phyloP scores from a whole-genome alignment of 1,140 invertebrate species.

The Drosophila santomea region DNA sequence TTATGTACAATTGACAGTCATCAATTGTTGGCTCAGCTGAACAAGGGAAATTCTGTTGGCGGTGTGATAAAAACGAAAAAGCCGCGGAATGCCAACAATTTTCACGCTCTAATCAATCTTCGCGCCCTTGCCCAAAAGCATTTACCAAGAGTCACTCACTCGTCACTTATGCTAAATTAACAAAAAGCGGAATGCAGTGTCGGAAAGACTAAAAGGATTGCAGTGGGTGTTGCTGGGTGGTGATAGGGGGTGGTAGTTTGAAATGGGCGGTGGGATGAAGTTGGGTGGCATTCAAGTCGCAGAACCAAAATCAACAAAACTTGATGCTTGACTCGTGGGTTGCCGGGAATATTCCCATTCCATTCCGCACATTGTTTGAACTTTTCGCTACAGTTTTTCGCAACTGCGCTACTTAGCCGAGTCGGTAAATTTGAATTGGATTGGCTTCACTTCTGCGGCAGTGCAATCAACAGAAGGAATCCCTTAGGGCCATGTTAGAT shows the following conservation, averaged over 20 bases:
- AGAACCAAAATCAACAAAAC: slow-evolving; percentile 73
- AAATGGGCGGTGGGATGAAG: background rate
- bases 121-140: slow-evolving; percentile 62
- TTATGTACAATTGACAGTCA: slow-evolving; percentile 58
- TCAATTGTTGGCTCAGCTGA: slow-evolving; percentile 38
- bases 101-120: slow-evolving; percentile 76
- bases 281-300: slow-evolving; percentile 19
- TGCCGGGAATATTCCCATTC: too few relatives aligned
- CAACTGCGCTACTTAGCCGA: slow-evolving; percentile 62
- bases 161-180: slow-evolving; percentile 82
- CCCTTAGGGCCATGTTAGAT: slow-evolving; percentile 57
- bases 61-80: slow-evolving; percentile 17
- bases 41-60: background rate
- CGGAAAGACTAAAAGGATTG: slow-evolving; percentile 25
- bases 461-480: slow-evolving; percentile 33
- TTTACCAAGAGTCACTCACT: slow-evolving; percentile 80
- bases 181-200: slow-evolving; percentile 52
- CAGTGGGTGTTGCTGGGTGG: background rate
- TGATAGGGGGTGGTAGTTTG: background rate
- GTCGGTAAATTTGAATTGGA: slow-evolving; percentile 72
- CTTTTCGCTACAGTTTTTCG: slow-evolving; percentile 51
- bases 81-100: slow-evolving; percentile 66
- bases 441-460: slow-evolving; percentile 27
- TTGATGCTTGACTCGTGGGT: slow-evolving; percentile 35
- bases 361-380: slow-evolving; percentile 65